phyloP scores from a whole-genome alignment of 2,797 vertebrate species.

The Pempheris klunzingeri region DNA sequence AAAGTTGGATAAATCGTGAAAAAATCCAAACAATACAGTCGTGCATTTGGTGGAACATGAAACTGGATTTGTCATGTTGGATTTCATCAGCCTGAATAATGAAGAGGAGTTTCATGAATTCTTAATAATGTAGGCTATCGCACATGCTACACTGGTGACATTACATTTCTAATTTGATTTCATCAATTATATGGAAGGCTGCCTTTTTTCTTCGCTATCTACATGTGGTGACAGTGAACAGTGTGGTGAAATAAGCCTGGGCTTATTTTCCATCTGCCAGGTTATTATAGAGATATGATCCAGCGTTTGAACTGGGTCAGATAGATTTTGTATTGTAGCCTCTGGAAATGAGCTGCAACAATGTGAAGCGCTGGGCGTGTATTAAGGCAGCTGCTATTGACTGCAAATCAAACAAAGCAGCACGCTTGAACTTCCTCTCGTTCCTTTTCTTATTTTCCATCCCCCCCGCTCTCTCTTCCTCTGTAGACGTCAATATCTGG shows the following conservation, averaged over 20 bases:
- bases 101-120: not conserved
- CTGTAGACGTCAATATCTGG: conserved; percentile 98
- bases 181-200: not conserved
- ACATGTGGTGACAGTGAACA: not conserved
- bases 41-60: not conserved
- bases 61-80: not conserved
- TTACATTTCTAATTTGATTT: too few relatives aligned
- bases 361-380: not conserved
- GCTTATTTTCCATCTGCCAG: not conserved
- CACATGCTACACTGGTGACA: not conserved
- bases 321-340: not conserved
- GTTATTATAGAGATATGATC: not conserved
- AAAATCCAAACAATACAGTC: not conserved
- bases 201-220: not conserved
- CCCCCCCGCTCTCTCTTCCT: conserved; percentile 24
- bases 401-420: not conserved
- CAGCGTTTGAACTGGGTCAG: not conserved
- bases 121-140: not conserved
- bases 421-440: not conserved
- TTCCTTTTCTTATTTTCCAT: not conserved
- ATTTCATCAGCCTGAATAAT: not conserved
- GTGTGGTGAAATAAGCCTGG: not conserved
- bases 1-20: not conserved
- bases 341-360: not conserved
- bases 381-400: not conserved